phyloP scores from a whole-genome alignment of 2,888 invertebrate species.

The Lithosia quadra region DNA sequence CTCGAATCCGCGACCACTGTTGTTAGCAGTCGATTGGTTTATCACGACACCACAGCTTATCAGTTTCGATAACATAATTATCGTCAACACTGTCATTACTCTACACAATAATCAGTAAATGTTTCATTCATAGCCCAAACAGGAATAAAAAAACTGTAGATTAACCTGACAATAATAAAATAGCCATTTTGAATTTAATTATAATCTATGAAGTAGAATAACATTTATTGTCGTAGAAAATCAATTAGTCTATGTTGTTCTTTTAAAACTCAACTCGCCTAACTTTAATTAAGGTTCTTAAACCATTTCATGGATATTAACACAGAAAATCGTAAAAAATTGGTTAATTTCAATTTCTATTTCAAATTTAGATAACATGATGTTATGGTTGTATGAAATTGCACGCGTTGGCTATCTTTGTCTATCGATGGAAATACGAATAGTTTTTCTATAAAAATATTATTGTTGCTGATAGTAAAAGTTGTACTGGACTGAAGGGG shows the following conservation, averaged over 20 bases:
- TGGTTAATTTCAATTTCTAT: constrained; percentile 11
- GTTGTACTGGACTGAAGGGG: neutral
- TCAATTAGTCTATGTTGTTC: neutral
- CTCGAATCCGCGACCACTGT: no score
- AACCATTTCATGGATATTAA: constrained; percentile 13
- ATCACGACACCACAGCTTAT: neutral
- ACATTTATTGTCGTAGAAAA: neutral
- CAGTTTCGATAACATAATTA: no score
- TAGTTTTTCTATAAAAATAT: no score
- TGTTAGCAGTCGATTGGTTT: neutral
- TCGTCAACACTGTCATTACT: no score
- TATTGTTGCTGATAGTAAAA: no score
- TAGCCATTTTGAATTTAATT: neutral
- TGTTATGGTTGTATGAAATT: neutral
- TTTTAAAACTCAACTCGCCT: constrained; percentile 7
- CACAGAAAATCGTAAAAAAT: constrained; percentile 5
- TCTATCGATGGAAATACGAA: constrained; percentile 5
- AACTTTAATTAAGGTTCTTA: neutral
- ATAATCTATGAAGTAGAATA: neutral
- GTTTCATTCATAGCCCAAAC: no score
- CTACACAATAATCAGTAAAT: neutral
- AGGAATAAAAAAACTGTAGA: neutral
- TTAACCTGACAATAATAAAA: constrained; percentile 3
- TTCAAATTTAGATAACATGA: neutral
- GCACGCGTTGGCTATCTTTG: constrained; percentile 3